phyloP scores from a whole-genome alignment of 1,140 invertebrate species.

The Drosophila rufa region DNA sequence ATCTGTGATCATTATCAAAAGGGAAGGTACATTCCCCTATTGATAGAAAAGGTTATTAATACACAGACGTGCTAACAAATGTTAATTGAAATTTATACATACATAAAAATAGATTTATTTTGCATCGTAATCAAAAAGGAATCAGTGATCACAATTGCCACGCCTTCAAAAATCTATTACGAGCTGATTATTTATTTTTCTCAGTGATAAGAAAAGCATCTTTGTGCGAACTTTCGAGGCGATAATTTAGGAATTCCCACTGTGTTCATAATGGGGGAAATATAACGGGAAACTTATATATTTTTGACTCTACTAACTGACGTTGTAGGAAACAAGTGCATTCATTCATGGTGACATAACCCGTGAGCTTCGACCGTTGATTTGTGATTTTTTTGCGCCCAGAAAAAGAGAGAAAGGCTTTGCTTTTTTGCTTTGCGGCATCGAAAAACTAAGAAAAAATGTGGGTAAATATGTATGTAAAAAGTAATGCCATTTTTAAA shows the following conservation, averaged over 20 bases:
- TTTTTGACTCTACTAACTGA: slow-evolving; percentile 4
- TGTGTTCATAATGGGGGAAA: slow-evolving; percentile 3
- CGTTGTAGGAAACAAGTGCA: slow-evolving; percentile 5
- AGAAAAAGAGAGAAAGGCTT: background rate
- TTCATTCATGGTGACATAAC: slow-evolving; percentile 25
- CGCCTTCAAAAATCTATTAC: slow-evolving; percentile 6
- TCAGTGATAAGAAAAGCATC: slow-evolving; percentile 17
- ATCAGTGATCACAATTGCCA: slow-evolving; percentile 1
- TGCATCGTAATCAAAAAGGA: background rate
- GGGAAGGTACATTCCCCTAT: background rate
- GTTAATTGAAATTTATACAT: background rate
- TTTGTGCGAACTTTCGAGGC: background rate
- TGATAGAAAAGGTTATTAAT: background rate
- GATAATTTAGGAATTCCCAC: slow-evolving; percentile 10
- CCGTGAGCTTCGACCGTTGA: slow-evolving; percentile 3
- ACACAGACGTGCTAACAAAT: background rate
- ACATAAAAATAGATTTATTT: background rate
- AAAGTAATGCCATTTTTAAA: background rate
- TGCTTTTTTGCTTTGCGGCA: background rate
- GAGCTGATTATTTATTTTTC: background rate
- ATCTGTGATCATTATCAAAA: background rate
- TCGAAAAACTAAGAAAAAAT: background rate
- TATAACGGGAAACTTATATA: background rate
- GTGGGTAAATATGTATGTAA: too few species aligned
- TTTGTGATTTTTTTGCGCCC: background rate